A percentile compares a stretch with the other conserved stretches of the same genome.
phyloP scores from a whole-genome alignment of 2,888 invertebrate genomes.

The Drosophila demipolita region DNA sequence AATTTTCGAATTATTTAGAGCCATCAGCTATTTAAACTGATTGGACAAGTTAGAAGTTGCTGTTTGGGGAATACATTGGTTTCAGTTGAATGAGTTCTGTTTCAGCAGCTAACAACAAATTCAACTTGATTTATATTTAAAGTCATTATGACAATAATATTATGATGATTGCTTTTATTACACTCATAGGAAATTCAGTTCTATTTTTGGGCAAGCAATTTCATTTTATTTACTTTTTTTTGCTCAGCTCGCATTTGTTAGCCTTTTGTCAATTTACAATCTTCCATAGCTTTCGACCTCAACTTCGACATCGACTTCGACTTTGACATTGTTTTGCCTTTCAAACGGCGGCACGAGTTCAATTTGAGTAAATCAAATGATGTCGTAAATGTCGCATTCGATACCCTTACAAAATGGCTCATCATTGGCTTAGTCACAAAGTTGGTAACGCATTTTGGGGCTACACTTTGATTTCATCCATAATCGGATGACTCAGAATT shows the following conservation, averaged over 20 bases:
- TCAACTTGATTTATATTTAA: slow-evolving; percentile 35
- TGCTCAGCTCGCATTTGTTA: slow-evolving; percentile 30
- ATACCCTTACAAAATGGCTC: slow-evolving; percentile 1
- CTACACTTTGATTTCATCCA: neutral
- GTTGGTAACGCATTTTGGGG: neutral
- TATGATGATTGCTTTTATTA: slow-evolving; percentile 31
- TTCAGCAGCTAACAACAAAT: neutral
- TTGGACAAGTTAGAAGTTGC: slow-evolving; percentile 2
- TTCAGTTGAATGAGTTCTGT: neutral
- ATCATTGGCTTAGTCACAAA: neutral
- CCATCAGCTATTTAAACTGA: slow-evolving; percentile 3
- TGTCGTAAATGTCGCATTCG: slow-evolving; percentile 59
- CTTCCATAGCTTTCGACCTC: slow-evolving; percentile 10
- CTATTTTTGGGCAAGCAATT: slow-evolving; percentile 33
- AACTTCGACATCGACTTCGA: slow-evolving; percentile 1
- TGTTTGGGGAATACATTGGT: slow-evolving; percentile 2
- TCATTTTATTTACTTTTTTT: slow-evolving; percentile 22
- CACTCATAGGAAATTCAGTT: slow-evolving; percentile 17
- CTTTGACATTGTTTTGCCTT: slow-evolving; percentile 47
- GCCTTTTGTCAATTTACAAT: slow-evolving; percentile 58
- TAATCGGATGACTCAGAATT: neutral
- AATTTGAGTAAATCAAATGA: slow-evolving; percentile 70
- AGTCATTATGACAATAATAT: slow-evolving; percentile 43
- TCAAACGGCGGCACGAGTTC: slow-evolving; percentile 27
- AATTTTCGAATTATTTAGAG: too few relatives aligned